Conservation (phyloP, 2,888 invertebrate genomes). For the Habroteleia sp. region DNA sequence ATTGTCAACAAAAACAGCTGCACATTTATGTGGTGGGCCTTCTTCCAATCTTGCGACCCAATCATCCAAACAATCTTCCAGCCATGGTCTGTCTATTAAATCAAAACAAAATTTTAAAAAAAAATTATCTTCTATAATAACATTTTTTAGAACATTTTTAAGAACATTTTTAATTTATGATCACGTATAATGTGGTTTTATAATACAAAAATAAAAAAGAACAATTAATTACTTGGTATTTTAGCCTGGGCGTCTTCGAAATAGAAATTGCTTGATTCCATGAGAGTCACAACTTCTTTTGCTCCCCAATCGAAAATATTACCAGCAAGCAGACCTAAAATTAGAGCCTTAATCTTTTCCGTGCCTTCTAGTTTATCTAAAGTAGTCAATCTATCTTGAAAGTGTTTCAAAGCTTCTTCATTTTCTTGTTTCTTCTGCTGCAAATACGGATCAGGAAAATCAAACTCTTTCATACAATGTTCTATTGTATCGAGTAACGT, state of each 20-base stretch:
- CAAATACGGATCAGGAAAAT: constrained; percentile 92
- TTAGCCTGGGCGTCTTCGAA: constrained; percentile 90
- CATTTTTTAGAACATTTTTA: too few relatives aligned
- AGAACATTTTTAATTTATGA: too few relatives aligned
- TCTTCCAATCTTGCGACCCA: constrained; percentile 88
- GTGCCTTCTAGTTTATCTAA: constrained; percentile 86
- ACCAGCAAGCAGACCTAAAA: constrained; percentile 86
- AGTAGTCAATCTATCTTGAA: constrained; percentile 85
- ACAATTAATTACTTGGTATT: constrained; percentile 85
- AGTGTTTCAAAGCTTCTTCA: constrained; percentile 87
- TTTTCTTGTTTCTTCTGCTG: constrained; percentile 95
- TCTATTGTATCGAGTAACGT: constrained; percentile 95
- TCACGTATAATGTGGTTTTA: too few relatives aligned
- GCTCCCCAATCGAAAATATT: constrained; percentile 99
- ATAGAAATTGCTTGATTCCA: constrained; percentile 90
- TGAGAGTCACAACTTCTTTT: constrained; percentile 91
- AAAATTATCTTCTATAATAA: too few relatives aligned
- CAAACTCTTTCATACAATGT: constrained; percentile 93
- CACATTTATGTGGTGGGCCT: constrained; percentile 90
- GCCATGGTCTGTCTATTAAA: constrained; percentile 89
- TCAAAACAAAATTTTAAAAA: too few relatives aligned
- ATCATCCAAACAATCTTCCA: constrained; percentile 91
- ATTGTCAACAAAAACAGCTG: too few relatives aligned
- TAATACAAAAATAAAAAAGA: too few relatives aligned
- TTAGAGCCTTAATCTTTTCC: constrained; percentile 80